Conservation (phyloP, 2,113 vertebrate genomes). For the Cebus imitator region DNA sequence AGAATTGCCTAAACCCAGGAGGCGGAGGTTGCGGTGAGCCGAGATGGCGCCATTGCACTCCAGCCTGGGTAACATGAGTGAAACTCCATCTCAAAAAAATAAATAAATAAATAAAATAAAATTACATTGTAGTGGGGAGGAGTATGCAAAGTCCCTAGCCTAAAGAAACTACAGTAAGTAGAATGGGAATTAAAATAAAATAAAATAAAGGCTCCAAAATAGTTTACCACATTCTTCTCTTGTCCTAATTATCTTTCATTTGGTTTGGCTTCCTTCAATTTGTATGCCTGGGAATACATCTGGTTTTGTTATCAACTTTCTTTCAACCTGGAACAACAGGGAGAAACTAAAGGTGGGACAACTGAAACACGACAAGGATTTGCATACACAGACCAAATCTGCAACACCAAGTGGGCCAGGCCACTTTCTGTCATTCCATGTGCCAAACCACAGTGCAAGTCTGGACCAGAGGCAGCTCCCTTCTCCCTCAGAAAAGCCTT, state of each 20-base stretch:
- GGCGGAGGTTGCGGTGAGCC: no score
- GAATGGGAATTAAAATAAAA: not conserved
- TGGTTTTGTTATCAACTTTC: not conserved
- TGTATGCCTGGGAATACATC: not conserved
- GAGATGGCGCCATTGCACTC: no score
- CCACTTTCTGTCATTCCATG: not conserved
- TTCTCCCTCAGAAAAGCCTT: conserved; percentile 22
- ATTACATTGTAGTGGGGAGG: not conserved
- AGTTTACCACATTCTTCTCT: conserved; percentile 2
- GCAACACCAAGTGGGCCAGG: not conserved
- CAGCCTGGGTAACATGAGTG: no score
- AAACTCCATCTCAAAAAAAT: no score
- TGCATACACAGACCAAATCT: not conserved
- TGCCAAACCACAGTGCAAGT: not conserved
- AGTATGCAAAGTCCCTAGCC: not conserved
- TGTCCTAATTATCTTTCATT: not conserved
- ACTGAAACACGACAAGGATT: not conserved
- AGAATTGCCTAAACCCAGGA: no score
- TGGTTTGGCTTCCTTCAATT: not conserved
- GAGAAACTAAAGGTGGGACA: not conserved
- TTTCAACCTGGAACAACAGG: not conserved
- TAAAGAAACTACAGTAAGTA: not conserved
- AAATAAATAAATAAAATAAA: not conserved
- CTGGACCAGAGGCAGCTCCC: not conserved
- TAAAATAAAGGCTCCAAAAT: not conserved